Conservation (phyloP, 2,113 vertebrate genomes). For the Vicugna pacos region DNA sequence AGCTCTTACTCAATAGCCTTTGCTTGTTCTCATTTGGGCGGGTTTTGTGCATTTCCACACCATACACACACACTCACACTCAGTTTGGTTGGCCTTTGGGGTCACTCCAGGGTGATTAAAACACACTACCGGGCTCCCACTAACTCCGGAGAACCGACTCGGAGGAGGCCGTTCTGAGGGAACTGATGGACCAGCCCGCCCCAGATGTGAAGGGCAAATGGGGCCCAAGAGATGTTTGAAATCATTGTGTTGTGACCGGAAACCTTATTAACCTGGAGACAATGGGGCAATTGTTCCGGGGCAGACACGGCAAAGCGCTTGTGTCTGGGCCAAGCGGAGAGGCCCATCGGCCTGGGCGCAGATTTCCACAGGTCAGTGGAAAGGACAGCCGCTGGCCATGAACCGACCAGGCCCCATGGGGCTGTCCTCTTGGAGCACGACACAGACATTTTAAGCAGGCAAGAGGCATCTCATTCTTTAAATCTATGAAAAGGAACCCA, state of each 20-base stretch:
- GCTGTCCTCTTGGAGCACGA: neutral
- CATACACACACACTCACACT: neutral
- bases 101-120: neutral
- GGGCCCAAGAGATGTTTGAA: conserved; percentile 35
- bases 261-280: conserved; percentile 59
- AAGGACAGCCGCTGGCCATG: neutral
- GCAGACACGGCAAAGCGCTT: neutral
- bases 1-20: neutral
- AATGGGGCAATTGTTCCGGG: conserved; percentile 5
- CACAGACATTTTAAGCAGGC: neutral
- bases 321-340: neutral
- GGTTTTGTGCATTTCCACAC: neutral
- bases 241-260: conserved; percentile 50
- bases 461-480: neutral
- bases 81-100: neutral
- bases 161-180: neutral
- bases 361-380: neutral
- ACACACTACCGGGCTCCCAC: neutral
- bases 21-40: neutral
- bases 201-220: neutral
- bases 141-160: neutral
- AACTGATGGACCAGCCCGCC: neutral
- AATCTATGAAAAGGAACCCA: neutral
- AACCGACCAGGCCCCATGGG: neutral
- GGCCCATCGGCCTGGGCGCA: neutral